Conservation (phyloP, 2,888 invertebrate genomes). For the Leptinotarsa tumamoca region DNA sequence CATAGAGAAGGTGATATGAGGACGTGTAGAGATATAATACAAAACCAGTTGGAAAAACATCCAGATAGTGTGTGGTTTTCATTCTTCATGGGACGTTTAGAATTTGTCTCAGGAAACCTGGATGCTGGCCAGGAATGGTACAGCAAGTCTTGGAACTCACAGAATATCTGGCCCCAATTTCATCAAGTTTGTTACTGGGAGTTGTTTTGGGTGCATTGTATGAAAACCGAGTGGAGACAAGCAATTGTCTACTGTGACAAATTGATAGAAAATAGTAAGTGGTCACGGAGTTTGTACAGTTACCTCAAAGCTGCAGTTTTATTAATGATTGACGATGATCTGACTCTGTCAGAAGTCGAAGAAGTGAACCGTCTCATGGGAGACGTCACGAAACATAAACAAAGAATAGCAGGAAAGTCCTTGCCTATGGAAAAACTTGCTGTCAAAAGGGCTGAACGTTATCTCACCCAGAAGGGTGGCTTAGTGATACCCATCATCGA, state of each 20-base stretch:
- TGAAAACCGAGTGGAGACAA: conserved; percentile 81
- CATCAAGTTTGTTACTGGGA: conserved; percentile 96
- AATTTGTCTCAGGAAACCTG: conserved; percentile 84
- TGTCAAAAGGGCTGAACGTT: conserved; percentile 86
- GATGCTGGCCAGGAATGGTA: conserved; percentile 82
- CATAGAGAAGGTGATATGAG: conserved; percentile 83
- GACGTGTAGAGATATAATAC: conserved; percentile 80
- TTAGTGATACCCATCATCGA: conserved; percentile 88
- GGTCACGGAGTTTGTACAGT: conserved; percentile 93
- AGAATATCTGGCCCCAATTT: conserved; percentile 89
- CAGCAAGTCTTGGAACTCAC: conserved; percentile 83
- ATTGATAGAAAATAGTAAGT: conserved; percentile 83
- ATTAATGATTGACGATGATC: conserved; percentile 75
- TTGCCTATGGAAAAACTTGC: conserved; percentile 97
- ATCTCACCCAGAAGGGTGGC: conserved; percentile 77
- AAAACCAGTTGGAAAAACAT: conserved; percentile 79
- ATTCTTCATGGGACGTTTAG: conserved; percentile 89
- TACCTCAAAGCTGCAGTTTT: conserved; percentile 90
- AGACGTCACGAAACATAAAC: conserved; percentile 84
- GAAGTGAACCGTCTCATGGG: conserved; percentile 78
- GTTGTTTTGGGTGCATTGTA: conserved; percentile 87
- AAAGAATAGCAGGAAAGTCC: conserved; percentile 94
- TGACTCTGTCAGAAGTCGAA: conserved; percentile 67
- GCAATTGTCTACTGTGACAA: conserved; percentile 79
- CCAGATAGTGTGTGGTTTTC: conserved; percentile 92